phyloP scores from a whole-genome alignment of 2,113 vertebrate genomes.

The Climacteris rufus region DNA sequence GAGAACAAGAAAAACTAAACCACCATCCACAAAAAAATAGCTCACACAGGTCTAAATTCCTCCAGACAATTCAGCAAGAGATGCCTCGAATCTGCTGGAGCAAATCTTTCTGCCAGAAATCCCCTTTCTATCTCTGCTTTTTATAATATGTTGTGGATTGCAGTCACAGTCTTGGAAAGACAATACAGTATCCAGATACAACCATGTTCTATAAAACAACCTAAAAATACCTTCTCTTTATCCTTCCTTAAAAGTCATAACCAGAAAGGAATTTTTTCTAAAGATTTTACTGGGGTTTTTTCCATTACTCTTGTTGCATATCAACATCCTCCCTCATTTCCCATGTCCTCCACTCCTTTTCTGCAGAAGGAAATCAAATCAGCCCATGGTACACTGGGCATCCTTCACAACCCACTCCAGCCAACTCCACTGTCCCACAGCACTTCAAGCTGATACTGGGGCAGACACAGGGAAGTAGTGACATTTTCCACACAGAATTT shows the following conservation, averaged over 20 bases:
- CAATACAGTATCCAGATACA: neutral
- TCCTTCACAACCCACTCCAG: neutral
- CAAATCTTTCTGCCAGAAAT: neutral
- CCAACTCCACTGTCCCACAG: neutral
- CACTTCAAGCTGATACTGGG: neutral
- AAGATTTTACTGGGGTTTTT: neutral
- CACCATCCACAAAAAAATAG: neutral
- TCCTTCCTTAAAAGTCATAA: neutral
- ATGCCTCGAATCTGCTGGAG: neutral
- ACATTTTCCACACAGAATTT: neutral
- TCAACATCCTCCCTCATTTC: neutral
- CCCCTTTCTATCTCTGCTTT: neutral
- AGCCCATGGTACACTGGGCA: neutral
- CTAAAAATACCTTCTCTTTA: neutral
- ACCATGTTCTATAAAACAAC: neutral
- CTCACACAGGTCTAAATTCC: neutral
- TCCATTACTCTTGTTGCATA: neutral
- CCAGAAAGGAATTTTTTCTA: neutral
- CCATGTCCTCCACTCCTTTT: neutral
- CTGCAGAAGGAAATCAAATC: neutral
- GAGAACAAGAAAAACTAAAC: neutral
- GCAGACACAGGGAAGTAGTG: rapidly evolving
- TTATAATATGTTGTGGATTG: neutral
- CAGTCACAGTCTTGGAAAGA: neutral
- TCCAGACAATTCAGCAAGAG: neutral